phyloP scores from a whole-genome alignment of 2,113 vertebrate genomes.

The Oryzias celebensis region DNA sequence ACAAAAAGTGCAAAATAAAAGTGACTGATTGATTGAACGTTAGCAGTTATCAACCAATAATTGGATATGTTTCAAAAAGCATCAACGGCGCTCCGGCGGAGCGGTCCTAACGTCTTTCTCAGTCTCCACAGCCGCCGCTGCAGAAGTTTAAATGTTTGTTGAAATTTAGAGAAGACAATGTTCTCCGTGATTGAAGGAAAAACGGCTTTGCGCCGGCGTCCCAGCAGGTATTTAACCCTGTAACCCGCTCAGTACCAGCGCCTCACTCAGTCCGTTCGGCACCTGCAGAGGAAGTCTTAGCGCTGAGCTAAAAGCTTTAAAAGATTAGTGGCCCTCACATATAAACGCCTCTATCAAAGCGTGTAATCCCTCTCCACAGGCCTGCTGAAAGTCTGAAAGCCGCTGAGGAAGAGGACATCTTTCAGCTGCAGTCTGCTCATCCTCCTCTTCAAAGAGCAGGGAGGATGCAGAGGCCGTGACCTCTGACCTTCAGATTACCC shows the following conservation, averaged over 20 bases:
- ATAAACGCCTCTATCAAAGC: constrained; percentile 28
- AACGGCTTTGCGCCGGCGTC: not conserved
- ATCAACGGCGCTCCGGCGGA: no score
- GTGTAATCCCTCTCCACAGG: constrained; percentile 30
- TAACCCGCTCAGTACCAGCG: not conserved
- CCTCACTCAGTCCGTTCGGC: constrained; percentile 14
- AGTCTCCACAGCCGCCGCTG: no score
- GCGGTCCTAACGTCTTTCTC: no score
- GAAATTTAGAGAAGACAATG: not conserved
- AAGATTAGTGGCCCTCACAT: constrained; percentile 19
- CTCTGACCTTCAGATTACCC: constrained; percentile 28
- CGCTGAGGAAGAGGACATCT: not conserved
- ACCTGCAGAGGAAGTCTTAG: constrained; percentile 30
- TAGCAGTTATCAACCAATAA: no score
- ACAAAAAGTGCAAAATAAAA: no score
- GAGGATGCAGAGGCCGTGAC: constrained; percentile 22
- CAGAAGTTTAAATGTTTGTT: not conserved
- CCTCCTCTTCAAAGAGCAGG: constrained; percentile 39
- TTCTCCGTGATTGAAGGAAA: not conserved
- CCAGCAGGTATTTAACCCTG: not conserved
- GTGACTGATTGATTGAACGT: no score
- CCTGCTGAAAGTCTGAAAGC: constrained; percentile 17
- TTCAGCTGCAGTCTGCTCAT: not conserved
- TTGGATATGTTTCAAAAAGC: no score
- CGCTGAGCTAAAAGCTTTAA: constrained; percentile 21